A percentile compares a stretch with the other conserved stretches of the same genome.
Conservation (phyloP, 2,797 vertebrate species). For the Trichosurus vulpecula region DNA sequence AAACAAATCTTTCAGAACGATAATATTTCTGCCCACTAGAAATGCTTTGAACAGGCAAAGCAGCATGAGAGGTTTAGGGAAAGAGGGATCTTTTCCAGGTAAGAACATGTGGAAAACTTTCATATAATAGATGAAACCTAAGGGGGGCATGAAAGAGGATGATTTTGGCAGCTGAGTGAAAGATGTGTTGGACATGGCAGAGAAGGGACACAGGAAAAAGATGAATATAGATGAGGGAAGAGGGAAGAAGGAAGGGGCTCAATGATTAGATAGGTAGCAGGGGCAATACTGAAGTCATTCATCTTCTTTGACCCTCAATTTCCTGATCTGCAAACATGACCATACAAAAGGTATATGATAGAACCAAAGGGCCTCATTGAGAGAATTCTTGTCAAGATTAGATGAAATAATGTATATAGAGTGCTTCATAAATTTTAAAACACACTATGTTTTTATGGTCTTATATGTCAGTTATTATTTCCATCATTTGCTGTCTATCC, state of each 20-base stretch:
- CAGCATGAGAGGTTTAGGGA: neutral
- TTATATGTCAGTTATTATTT: neutral
- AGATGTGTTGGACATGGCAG: neutral
- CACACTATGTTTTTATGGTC: neutral
- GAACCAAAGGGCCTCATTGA: neutral
- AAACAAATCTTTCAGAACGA: conserved; percentile 78
- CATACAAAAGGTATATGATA: neutral
- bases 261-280: neutral
- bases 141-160: neutral
- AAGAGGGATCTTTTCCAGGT: neutral
- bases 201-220: neutral
- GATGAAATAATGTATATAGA: neutral
- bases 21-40: conserved; percentile 70
- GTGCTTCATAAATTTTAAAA: neutral
- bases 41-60: neutral
- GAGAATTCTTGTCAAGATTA: neutral
- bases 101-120: neutral
- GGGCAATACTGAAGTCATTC: neutral
- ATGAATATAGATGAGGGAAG: neutral
- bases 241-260: neutral
- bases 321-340: neutral
- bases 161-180: neutral
- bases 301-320: neutral
- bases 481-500: neutral
- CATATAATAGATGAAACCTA: neutral